phyloP scores from a whole-genome alignment of 2,888 invertebrate species.

The Scotopteryx bipunctaria region DNA sequence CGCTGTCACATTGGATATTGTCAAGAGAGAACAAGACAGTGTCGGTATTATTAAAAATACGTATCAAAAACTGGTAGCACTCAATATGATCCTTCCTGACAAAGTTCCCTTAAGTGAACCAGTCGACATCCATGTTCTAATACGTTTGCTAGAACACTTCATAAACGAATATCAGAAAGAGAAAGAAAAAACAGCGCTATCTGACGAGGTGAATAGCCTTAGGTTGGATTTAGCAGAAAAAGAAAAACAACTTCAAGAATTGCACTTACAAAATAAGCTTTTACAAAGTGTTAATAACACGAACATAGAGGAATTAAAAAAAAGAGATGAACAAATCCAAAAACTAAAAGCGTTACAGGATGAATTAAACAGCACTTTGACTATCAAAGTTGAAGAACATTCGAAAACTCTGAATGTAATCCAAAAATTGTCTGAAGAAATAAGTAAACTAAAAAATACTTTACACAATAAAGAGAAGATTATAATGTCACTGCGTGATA shows the following conservation, averaged over 20 bases:
- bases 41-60: constrained; percentile 49
- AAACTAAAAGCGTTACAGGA: constrained; percentile 43
- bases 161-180: constrained; percentile 41
- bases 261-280: constrained; percentile 43
- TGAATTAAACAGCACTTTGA: constrained; percentile 50
- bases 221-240: constrained; percentile 49
- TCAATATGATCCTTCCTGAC: constrained; percentile 46
- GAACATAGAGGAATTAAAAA: constrained; percentile 40
- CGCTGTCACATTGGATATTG: constrained; percentile 66
- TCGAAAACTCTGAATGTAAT: constrained; percentile 44
- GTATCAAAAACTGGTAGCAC: constrained; percentile 50
- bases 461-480: constrained; percentile 48
- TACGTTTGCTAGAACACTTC: constrained; percentile 51
- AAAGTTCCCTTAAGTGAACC: constrained; percentile 45
- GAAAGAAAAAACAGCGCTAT: constrained; percentile 44
- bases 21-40: constrained; percentile 60
- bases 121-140: constrained; percentile 44
- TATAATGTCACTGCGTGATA: constrained; percentile 45
- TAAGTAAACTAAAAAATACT: constrained; percentile 48
- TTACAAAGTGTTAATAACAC: constrained; percentile 45
- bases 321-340: constrained; percentile 48
- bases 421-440: constrained; percentile 52
- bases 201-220: constrained; percentile 45
- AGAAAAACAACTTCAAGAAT: constrained; percentile 45
- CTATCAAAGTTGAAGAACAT: constrained; percentile 55